These are phyloP conservation scores for Steinernema feltiae DNA, from an alignment of 1,140 invertebrate genomes.

Conservation along the genomic window DNA sequence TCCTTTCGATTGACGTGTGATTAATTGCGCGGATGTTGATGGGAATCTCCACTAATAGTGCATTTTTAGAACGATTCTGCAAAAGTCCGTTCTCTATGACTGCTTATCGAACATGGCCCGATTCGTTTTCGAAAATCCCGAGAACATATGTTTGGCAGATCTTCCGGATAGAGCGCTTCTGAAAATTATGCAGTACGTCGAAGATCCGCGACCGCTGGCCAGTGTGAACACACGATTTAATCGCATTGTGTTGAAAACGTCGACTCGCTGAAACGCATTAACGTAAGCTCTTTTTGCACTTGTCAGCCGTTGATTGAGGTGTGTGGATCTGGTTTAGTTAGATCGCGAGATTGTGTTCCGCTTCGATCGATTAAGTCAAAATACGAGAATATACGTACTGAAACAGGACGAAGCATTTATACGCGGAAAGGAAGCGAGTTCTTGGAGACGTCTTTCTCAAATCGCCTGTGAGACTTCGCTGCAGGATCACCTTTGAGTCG, in stretches of 20 bases:
- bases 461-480: background rate
- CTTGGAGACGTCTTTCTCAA: background rate
- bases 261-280: background rate
- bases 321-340: background rate
- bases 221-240: background rate
- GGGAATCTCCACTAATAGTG: background rate
- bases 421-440: background rate
- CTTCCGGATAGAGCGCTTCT: background rate
- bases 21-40: background rate
- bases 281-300: background rate
- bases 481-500: background rate
- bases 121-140: background rate
- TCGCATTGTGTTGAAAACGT: background rate
- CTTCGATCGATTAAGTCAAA: background rate
- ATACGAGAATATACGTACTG: background rate
- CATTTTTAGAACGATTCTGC: background rate
- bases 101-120: background rate
- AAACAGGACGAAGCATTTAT: background rate
- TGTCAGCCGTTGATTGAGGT: no score
- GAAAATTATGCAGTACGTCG: background rate
- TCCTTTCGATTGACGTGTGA: background rate
- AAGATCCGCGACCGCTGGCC: background rate
- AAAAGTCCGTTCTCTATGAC: background rate
- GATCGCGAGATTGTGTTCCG: background rate
- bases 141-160: background rate